Evolutionary conservation across 2,113 vertebrate genomes (phyloP).

Genomic region (Cettia cetti): DNA sequence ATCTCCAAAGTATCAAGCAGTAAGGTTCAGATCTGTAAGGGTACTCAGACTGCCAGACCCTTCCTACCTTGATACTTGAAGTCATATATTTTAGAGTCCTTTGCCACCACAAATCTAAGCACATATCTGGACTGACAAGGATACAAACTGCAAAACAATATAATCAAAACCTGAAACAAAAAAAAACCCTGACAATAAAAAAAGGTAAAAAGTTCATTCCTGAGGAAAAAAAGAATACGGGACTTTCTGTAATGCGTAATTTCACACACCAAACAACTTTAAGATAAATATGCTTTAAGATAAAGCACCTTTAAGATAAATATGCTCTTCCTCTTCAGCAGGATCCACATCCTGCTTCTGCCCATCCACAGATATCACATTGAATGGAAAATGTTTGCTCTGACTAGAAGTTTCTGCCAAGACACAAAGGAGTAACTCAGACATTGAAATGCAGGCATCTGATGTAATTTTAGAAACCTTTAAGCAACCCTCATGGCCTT

Average conservation of each 20-base stretch:
- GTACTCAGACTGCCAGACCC: not conserved
- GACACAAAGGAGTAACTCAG: not conserved
- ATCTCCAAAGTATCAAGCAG: not conserved
- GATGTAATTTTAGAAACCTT: not conserved
- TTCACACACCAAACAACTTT: not conserved
- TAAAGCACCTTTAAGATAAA: not conserved
- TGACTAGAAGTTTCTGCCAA: not conserved
- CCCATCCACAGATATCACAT: not conserved
- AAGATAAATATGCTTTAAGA: slow-evolving; percentile 4
- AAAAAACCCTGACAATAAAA: not conserved
- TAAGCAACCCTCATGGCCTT: not conserved
- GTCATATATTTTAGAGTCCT: not conserved
- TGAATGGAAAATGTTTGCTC: not conserved
- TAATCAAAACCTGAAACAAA: not conserved
- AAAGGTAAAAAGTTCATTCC: not conserved
- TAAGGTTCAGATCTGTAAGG: not conserved
- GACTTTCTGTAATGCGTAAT: not conserved
- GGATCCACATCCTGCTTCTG: slow-evolving; percentile 25
- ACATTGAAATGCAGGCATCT: not conserved
- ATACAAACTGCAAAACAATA: not conserved
- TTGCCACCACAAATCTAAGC: not conserved
- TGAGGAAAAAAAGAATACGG: not conserved
- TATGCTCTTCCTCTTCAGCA: not conserved
- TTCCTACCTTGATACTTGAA: not conserved
- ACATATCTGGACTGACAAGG: not conserved